phyloP scores from a whole-genome alignment of 2,888 invertebrate species.

The Nasonia oneida region DNA sequence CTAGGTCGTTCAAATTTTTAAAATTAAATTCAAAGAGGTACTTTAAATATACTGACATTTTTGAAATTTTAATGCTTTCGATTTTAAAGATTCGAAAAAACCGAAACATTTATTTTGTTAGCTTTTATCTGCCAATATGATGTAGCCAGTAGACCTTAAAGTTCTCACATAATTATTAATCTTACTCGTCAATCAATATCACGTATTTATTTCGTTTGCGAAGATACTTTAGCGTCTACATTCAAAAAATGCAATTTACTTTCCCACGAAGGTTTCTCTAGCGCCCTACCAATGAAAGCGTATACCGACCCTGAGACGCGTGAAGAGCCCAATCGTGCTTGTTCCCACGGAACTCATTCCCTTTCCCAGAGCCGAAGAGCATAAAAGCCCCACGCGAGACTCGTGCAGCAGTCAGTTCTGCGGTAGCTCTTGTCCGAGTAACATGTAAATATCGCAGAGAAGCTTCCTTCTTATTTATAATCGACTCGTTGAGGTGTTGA shows the following conservation, averaged over 20 bases:
- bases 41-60: too few relatives aligned
- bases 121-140: too few relatives aligned
- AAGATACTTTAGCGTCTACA: neutral
- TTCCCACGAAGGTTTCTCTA: conserved; percentile 18
- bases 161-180: too few relatives aligned
- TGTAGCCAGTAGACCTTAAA: too few relatives aligned
- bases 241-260: neutral
- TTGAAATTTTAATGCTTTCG: too few relatives aligned
- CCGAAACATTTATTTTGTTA: too few relatives aligned
- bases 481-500: neutral
- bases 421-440: conserved; percentile 9
- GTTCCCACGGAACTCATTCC: conserved; percentile 12
- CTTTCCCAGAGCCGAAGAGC: neutral
- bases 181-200: neutral
- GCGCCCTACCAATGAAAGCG: conserved; percentile 32
- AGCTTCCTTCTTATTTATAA: neutral
- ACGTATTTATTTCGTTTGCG: neutral
- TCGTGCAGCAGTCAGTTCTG: conserved; percentile 31
- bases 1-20: too few relatives aligned
- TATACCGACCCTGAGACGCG: neutral
- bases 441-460: neutral
- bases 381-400: conserved; percentile 17
- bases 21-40: too few relatives aligned
- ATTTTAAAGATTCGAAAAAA: too few relatives aligned
- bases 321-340: conserved; percentile 17